Percentiles rank a stretch among this genome's conserved stretches.
Conservation (phyloP, 2,888 invertebrate species). For the Drosophila setosimentum region DNA sequence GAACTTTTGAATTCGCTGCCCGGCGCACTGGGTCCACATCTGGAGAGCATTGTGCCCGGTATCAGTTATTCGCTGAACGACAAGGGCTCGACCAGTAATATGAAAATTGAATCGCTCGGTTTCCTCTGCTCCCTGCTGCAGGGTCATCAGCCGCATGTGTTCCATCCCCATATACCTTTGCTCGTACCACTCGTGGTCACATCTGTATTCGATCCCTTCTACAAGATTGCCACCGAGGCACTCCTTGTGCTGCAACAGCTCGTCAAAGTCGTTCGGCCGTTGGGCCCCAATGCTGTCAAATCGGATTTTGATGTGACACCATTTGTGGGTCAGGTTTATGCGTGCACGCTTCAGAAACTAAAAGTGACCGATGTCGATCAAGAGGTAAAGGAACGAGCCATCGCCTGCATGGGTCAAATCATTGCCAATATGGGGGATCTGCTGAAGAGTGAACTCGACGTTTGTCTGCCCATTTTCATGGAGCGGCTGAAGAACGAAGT, state of each 20-base stretch:
- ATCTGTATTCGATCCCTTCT: constrained; percentile 97
- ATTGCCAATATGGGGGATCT: constrained; percentile 96
- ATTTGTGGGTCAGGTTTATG: constrained; percentile 93
- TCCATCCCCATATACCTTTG: constrained; percentile 92
- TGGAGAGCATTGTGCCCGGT: constrained; percentile 94
- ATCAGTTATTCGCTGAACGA: constrained; percentile 95
- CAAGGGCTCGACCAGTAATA: constrained; percentile 97
- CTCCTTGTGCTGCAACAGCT: constrained; percentile 96
- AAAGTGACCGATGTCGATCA: constrained; percentile 99
- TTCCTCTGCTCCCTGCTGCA: constrained; percentile 88
- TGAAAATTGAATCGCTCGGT: constrained; percentile 98
- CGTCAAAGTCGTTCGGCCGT: constrained; percentile 96
- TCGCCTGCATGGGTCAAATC: constrained; percentile 98
- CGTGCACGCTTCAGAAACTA: constrained; percentile 93
- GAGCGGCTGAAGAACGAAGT: constrained; percentile 98
- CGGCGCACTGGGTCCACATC: constrained; percentile 93
- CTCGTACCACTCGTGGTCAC: constrained; percentile 94
- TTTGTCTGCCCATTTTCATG: constrained; percentile 96
- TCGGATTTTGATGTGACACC: constrained; percentile 90
- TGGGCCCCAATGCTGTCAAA: constrained; percentile 82
- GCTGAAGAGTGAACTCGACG: constrained; percentile 91
- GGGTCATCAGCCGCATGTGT: constrained; percentile 86
- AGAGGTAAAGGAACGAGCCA: constrained; percentile 99
- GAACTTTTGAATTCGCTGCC: constrained; percentile 96
- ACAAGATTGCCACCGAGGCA: constrained; percentile 99